These are phyloP conservation scores for Euwallacea similis DNA, from an alignment of 1,140 invertebrate species.

Conservation along the genomic window DNA sequence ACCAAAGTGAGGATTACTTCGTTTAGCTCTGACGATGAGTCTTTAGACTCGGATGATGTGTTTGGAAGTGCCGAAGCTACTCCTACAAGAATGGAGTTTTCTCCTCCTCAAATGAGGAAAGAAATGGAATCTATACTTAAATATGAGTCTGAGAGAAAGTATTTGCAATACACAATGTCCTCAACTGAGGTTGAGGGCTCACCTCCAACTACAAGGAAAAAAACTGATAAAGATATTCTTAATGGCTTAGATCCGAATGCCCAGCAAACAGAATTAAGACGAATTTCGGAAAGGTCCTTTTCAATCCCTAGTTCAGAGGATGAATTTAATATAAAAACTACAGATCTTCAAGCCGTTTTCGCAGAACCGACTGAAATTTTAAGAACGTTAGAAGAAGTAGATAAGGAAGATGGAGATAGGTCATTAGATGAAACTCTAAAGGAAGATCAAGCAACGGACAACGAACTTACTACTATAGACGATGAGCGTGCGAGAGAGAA, in stretches of 20 bases:
- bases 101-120: constrained; percentile 69
- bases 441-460: constrained; percentile 59
- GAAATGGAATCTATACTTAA: constrained; percentile 71
- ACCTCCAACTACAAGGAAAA: constrained; percentile 65
- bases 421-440: constrained; percentile 53
- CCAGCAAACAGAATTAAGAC: constrained; percentile 63
- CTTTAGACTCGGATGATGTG: constrained; percentile 70
- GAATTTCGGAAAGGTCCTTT: constrained; percentile 69
- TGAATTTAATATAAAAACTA: constrained; percentile 56
- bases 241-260: constrained; percentile 62
- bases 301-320: constrained; percentile 72
- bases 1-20: constrained; percentile 69
- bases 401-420: constrained; percentile 48
- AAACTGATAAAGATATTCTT: constrained; percentile 59
- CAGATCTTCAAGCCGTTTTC: constrained; percentile 51
- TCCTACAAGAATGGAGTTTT: constrained; percentile 67
- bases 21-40: constrained; percentile 72
- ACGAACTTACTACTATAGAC: constrained; percentile 55
- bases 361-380: constrained; percentile 43
- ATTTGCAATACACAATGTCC: constrained; percentile 71
- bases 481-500: constrained; percentile 50
- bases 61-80: constrained; percentile 71
- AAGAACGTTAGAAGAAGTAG: constrained; percentile 47
- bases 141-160: constrained; percentile 68
- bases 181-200: constrained; percentile 73